A percentile compares a stretch with the other conserved stretches of the same genome.
phyloP scores from a whole-genome alignment of 2,113 vertebrate species.

The Strix aluco region DNA sequence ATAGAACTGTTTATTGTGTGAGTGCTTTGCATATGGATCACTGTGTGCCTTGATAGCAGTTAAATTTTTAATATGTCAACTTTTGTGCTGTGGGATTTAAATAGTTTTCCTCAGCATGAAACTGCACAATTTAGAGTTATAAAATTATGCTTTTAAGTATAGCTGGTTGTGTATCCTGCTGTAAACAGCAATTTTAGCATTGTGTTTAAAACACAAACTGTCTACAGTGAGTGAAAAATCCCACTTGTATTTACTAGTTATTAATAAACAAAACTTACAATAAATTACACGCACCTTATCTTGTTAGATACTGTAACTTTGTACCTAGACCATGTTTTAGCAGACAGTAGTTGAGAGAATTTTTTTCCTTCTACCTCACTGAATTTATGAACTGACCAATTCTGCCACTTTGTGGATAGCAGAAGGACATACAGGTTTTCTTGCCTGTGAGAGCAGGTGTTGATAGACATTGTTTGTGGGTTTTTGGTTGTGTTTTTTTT shows the following conservation, averaged over 20 bases:
- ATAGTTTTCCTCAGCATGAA: neutral
- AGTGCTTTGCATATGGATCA: neutral
- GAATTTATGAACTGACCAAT: conserved; percentile 12
- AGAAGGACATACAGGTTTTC: conserved; percentile 10
- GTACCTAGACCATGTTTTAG: neutral
- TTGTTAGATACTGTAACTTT: neutral
- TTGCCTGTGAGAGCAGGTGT: neutral
- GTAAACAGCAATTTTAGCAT: neutral
- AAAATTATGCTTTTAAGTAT: neutral
- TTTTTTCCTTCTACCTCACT: neutral
- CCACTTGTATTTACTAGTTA: neutral
- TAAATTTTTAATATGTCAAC: conserved; percentile 2
- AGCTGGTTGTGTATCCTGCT: neutral
- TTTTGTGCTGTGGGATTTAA: neutral
- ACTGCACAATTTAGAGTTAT: neutral
- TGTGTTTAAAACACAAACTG: neutral
- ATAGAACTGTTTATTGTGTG: neutral
- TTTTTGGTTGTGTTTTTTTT: neutral
- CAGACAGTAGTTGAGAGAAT: neutral
- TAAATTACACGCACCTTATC: neutral
- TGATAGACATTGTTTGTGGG: neutral
- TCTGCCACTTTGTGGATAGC: conserved; percentile 45
- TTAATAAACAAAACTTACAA: neutral
- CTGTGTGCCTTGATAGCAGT: neutral
- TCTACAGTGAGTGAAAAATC: neutral